Evolutionary conservation across 2,797 vertebrate species (phyloP).

Genomic region (Sparidentex hasta): DNA sequence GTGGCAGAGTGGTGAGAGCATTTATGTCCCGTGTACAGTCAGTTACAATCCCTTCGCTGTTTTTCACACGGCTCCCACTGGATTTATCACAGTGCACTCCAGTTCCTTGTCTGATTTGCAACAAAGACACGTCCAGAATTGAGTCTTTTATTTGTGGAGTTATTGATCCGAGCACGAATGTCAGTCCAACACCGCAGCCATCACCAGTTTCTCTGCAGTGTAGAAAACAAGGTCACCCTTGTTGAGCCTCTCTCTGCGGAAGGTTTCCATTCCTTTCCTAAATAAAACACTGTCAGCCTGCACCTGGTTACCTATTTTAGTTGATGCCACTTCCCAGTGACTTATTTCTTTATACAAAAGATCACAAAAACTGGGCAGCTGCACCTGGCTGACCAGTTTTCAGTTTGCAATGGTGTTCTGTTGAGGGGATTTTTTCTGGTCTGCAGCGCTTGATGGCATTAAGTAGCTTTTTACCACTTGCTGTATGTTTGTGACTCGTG

Average conservation of each 20-base stretch:
- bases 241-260: not conserved
- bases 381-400: not conserved
- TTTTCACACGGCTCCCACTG: not conserved
- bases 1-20: too few species aligned
- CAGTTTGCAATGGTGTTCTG: not conserved
- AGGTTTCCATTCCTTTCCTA: not conserved
- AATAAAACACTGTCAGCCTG: not conserved
- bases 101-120: not conserved
- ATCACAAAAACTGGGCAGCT: not conserved
- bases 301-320: not conserved
- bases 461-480: conserved; percentile 4
- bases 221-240: conserved; percentile 16
- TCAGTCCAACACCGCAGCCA: not conserved
- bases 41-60: not conserved
- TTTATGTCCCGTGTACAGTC: not conserved
- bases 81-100: not conserved
- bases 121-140: not conserved
- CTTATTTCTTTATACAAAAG: conserved; percentile 2
- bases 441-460: not conserved
- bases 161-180: not conserved
- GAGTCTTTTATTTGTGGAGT: conserved; percentile 3
- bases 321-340: not conserved
- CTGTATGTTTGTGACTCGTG: conserved; percentile 4
- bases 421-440: not conserved
- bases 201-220: not conserved